Evolutionary conservation across 2,113 vertebrate genomes (phyloP), one percentile per base, ranked within the genome.

Genomic region (Chinchilla lanigera): DNA sequence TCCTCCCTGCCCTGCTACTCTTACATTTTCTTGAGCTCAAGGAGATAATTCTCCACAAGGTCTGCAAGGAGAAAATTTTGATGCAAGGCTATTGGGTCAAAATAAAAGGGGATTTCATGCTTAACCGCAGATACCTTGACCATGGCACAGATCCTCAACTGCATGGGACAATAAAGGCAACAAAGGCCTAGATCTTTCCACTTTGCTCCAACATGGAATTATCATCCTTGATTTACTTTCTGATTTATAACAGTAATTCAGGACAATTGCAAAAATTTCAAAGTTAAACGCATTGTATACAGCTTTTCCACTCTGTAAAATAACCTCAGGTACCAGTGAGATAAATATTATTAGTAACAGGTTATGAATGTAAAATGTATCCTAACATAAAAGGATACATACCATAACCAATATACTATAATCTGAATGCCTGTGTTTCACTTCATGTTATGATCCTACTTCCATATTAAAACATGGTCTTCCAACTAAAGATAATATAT

Each of bases 101-200:
- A 95, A 91, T 71, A 52, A 96, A 93, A 96, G 54, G 86, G 67
- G 13, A 92, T 63, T 93, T 89, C 41, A 41, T 60, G 41, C 52
- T 71, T 82, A 92, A 88, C 30, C 7, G 24, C 33, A 60, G 44
- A 60, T 28, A 20, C 24, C 24, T 86, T 41, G n/a, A 75, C 71
- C 83, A 44, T 47, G 35, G 28, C n/a, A 19, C 17, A 28, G 47
- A 54, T 88, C 30, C 54, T 93, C 16, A 84, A 11, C 22, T 20
- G 20, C 50, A 50, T 71, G 20, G 56, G 41, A 5, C 41, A 86
- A 5, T 35, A 67, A 69, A 1, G 35, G 61, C n/a, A 77, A 71
- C 35, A 56, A 61, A 95, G 19, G 69, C 38, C 52, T 54, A 16
- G 38, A 12, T 75, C 30, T 61, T 93, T 65, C 41, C 84, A 9